Conservation (phyloP, 2,113 vertebrate genomes). For the Dendropsophus ebraccatus region DNA sequence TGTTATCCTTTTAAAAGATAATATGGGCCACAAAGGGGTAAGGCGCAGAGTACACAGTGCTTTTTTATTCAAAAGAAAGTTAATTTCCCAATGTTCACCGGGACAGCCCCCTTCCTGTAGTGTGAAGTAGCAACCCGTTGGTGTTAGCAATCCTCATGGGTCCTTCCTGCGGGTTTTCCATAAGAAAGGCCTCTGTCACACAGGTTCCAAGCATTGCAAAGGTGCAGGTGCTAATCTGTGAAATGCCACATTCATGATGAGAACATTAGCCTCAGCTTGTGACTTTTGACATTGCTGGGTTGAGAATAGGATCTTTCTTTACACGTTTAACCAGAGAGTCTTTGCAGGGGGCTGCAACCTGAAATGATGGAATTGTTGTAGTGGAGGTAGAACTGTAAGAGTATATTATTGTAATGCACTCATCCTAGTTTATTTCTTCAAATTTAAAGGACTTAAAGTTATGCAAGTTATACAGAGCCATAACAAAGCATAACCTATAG, state of each 20-base stretch:
- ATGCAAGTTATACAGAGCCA: too few relatives aligned
- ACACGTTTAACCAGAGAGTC: not conserved
- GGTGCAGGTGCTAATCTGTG: constrained; percentile 51
- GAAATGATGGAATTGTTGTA: not conserved
- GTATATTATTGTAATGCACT: not conserved
- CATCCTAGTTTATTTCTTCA: not conserved
- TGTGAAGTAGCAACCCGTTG: constrained; percentile 1
- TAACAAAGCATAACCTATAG: too few relatives aligned
- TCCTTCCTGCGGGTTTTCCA: constrained; percentile 52
- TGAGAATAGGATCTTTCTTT: constrained; percentile 8
- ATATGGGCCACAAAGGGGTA: constrained; percentile 31
- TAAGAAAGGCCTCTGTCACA: constrained; percentile 43
- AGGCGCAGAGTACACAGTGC: constrained; percentile 42
- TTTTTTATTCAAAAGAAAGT: constrained; percentile 34
- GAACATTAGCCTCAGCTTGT: constrained; percentile 47
- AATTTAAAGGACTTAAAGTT: too few relatives aligned
- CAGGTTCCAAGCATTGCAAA: constrained; percentile 14
- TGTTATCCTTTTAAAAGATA: constrained; percentile 54
- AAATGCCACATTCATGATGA: constrained; percentile 45
- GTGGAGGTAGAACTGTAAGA: not conserved
- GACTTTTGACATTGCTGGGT: constrained; percentile 42
- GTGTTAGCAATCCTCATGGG: constrained; percentile 42
- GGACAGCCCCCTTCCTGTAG: constrained; percentile 39
- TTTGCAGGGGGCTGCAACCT: constrained; percentile 23
- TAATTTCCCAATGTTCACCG: constrained; percentile 18